Conservation (phyloP, 2,797 vertebrate genomes). For the Urophycis tenuis region DNA sequence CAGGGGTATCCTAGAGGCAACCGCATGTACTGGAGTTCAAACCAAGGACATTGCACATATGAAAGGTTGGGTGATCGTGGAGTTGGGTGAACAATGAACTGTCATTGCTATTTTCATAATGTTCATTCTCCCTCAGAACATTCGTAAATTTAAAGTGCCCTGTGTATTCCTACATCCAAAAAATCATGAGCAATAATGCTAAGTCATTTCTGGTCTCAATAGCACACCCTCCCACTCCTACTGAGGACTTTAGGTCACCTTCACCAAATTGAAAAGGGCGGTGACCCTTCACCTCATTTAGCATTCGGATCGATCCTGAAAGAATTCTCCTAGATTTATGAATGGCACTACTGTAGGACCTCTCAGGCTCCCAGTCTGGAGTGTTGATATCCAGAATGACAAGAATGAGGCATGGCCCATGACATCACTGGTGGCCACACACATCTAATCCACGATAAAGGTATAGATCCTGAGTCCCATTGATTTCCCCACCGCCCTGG, state of each 20-base stretch:
- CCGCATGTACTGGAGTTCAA: not conserved
- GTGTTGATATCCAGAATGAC: slow-evolving; percentile 18
- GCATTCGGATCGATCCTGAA: slow-evolving; percentile 11
- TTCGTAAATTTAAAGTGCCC: not conserved
- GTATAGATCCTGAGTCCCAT: slow-evolving; percentile 27
- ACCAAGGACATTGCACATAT: not conserved
- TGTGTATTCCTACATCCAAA: not conserved
- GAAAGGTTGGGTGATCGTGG: not conserved
- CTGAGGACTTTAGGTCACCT: slow-evolving; percentile 14
- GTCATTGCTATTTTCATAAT: not conserved
- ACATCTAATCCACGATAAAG: slow-evolving; percentile 35
- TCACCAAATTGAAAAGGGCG: not conserved
- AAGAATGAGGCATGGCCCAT: slow-evolving; percentile 33
- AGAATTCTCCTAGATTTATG: slow-evolving; percentile 16
- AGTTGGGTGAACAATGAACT: not conserved
- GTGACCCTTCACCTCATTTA: not conserved
- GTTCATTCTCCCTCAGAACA: not conserved
- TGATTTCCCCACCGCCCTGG: slow-evolving; percentile 13
- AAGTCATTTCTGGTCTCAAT: not conserved
- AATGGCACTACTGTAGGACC: slow-evolving; percentile 7
- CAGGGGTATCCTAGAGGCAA: not conserved
- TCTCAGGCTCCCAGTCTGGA: slow-evolving; percentile 5
- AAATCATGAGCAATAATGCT: not conserved
- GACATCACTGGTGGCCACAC: slow-evolving; percentile 33
- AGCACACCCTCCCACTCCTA: not conserved